Evolutionary conservation across 2,113 vertebrate genomes (phyloP).

Genomic region (Zosterops pallidus): DNA sequence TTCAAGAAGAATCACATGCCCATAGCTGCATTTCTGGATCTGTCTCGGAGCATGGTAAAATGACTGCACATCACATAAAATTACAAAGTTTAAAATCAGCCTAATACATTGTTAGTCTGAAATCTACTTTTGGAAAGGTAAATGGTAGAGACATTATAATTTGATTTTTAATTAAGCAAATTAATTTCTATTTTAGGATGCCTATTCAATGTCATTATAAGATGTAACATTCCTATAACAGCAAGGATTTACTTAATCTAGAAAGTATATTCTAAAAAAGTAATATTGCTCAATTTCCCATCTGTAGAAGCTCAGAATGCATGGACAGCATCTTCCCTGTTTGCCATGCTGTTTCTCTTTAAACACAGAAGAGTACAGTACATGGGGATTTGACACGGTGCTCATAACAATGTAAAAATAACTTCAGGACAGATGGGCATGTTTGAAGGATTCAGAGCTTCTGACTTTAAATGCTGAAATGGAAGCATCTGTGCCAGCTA

Average conservation of each 20-base stretch:
- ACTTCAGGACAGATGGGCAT: not conserved
- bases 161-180: not conserved
- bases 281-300: not conserved
- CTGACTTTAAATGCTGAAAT: not conserved
- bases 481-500: not conserved
- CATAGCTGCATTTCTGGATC: not conserved
- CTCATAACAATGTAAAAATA: not conserved
- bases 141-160: not conserved
- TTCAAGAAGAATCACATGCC: not conserved
- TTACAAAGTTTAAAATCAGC: not conserved
- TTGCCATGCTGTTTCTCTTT: not conserved
- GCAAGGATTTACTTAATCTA: not conserved
- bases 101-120: not conserved
- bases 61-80: not conserved
- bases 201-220: not conserved
- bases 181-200: not conserved
- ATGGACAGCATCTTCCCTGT: not conserved
- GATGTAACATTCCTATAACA: not conserved
- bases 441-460: not conserved
- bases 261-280: not conserved
- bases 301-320: not conserved
- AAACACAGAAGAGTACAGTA: not conserved
- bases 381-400: not conserved
- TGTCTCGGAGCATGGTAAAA: not conserved
- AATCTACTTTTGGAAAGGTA: not conserved